Evolutionary conservation across 2,888 invertebrate genomes (phyloP), one percentile per base, ranked within the genome.

Genomic region (Ophioninae sp.): DNA sequence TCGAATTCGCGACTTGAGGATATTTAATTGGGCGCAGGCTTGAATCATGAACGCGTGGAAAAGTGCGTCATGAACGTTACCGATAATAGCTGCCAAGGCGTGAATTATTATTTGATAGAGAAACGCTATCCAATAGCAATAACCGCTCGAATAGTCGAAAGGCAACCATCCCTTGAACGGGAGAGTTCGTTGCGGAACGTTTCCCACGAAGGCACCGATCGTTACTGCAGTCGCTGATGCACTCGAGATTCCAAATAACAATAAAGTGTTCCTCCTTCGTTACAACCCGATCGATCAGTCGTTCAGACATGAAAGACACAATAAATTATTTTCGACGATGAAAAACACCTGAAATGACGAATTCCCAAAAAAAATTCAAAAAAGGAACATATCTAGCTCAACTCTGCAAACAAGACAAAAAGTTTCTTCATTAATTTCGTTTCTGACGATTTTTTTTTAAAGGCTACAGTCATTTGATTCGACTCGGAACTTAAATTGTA

Each of bases 121-220:
- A 44, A 67, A 85, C 7, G 84, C 80, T 17, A 75, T 56, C 80
- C 78, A 84, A 73, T 61, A 84, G 9, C 75, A 61, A 0, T 56
- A 8, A 58, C 20, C 13, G 17, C n/a, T 73, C 20, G 64, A 39
- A 1, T 58, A 63, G 69, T 79, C 64, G 56, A 82, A 81, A 0
- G 86, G 86, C 30, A 80, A 23, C 85, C 86, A 85, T 13, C 80
- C 82, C 7, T 74, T 61, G 65, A 77, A 83, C 3, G 82, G 82
- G 8, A 85, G 44, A 10, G 59, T 82, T 51, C 81, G 67, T 17
- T 76, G 56, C 7, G 85, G 79, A 10, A 82, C 73, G 23, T 82
- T 68, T 44, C n/a, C 59, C 59, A 82, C n/a, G 51, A 79, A 72
- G 20, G 59, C 20, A 22, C 8, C 59, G 22, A 59, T 17, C n/a